Evolutionary conservation across 2,888 invertebrate genomes (phyloP).

Genomic region (Yponomeuta malinellus): DNA sequence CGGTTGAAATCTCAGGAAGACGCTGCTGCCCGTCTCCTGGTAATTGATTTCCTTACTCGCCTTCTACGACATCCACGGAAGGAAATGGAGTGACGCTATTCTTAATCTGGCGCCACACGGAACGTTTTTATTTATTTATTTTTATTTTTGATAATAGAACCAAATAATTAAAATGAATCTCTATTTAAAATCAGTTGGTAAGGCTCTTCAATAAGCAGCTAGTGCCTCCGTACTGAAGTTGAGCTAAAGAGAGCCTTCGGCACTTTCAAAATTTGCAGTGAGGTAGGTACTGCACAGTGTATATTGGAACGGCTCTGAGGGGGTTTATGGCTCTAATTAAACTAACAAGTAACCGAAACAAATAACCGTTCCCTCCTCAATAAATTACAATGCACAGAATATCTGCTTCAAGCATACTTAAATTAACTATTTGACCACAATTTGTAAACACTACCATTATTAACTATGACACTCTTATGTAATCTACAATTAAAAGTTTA

Average conservation of each 20-base stretch:
- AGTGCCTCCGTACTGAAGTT: too few species aligned
- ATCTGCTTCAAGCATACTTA: neutral
- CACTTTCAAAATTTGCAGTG: neutral
- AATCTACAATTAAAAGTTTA: neutral
- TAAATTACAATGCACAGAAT: neutral
- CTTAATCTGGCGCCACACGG: too few species aligned
- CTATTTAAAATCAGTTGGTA: too few species aligned
- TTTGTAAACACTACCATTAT: neutral
- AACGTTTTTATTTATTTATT: too few species aligned
- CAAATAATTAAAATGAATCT: too few species aligned
- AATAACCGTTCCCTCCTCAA: neutral
- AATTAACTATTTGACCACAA: neutral
- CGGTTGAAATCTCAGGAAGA: too few species aligned
- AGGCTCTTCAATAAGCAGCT: too few species aligned
- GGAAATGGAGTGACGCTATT: too few species aligned
- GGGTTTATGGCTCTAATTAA: constrained; percentile 11
- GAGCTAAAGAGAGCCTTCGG: neutral
- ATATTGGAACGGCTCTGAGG: neutral
- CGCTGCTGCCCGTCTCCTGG: too few species aligned
- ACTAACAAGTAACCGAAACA: constrained; percentile 5
- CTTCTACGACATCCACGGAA: too few species aligned
- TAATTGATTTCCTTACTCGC: too few species aligned
- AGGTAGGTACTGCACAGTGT: neutral
- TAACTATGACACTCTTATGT: neutral
- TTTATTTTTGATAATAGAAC: too few species aligned